Conservation (phyloP, 2,113 vertebrate genomes). For the Chaetodon trifascialis region DNA sequence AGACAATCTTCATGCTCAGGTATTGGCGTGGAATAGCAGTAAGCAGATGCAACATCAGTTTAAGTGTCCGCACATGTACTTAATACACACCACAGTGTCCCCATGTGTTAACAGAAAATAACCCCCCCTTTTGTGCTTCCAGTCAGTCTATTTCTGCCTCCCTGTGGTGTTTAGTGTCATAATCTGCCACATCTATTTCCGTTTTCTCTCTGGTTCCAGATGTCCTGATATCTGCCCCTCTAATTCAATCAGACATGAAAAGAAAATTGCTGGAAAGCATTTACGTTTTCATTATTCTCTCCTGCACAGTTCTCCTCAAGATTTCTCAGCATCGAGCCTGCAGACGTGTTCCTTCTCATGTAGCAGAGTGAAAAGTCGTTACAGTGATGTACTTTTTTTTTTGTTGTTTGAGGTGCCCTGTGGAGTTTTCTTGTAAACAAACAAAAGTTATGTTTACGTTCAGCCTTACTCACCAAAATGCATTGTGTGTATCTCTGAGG, state of each 20-base stretch:
- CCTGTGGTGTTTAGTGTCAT: background rate
- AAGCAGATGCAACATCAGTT: background rate
- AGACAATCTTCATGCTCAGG: background rate
- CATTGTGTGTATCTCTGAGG: background rate
- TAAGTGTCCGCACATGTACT: background rate
- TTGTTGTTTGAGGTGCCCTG: background rate
- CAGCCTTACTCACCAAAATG: background rate
- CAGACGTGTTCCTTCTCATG: slow-evolving; percentile 10
- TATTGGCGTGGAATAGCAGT: background rate
- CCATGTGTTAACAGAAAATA: slow-evolving; percentile 37
- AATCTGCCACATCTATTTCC: slow-evolving; percentile 46
- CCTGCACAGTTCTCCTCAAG: background rate
- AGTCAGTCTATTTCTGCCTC: slow-evolving; percentile 40
- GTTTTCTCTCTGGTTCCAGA: slow-evolving; percentile 39
- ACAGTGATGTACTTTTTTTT: background rate
- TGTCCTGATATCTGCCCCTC: slow-evolving; percentile 35
- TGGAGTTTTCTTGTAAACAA: background rate
- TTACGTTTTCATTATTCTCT: slow-evolving; percentile 25
- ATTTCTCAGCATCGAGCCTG: background rate
- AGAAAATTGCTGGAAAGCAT: slow-evolving; percentile 31
- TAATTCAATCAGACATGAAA: slow-evolving; percentile 54
- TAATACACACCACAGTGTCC: background rate
- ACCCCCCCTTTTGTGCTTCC: background rate
- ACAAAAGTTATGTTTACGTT: background rate
- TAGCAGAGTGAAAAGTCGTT: slow-evolving; percentile 21